These are phyloP conservation scores for Xenentodon cancila DNA, from an alignment of 2,797 vertebrate species.

Conservation along the genomic window DNA sequence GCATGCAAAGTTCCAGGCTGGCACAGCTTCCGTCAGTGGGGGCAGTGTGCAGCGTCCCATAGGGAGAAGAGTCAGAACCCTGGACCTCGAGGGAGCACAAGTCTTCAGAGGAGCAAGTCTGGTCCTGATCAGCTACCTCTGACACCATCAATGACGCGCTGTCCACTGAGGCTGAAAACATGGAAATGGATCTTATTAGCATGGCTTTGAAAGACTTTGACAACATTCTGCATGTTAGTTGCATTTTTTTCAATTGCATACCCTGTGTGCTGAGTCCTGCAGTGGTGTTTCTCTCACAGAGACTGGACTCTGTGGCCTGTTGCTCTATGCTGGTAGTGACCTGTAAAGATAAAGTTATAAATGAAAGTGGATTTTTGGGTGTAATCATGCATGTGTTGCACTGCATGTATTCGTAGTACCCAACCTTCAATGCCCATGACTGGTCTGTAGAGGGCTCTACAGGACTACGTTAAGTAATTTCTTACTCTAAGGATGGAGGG, in stretches of 20 bases:
- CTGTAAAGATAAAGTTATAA: constrained; percentile 53
- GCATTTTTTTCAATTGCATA: constrained; percentile 57
- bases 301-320: constrained; percentile 83
- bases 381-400: background rate
- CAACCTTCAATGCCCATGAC: constrained; percentile 13
- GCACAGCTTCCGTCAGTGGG: constrained; percentile 79
- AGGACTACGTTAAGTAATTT: constrained; percentile 30
- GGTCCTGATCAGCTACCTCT: constrained; percentile 82
- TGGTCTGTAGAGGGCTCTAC: constrained; percentile 65
- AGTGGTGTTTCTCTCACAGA: constrained; percentile 83
- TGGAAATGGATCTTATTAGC: background rate
- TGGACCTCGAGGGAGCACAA: constrained; percentile 89
- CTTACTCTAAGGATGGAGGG: constrained; percentile 7
- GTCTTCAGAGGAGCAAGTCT: constrained; percentile 87
- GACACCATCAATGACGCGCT: constrained; percentile 86
- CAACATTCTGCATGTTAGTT: background rate
- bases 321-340: constrained; percentile 80
- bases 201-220: background rate
- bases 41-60: constrained; percentile 71
- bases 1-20: constrained; percentile 78
- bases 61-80: constrained; percentile 86
- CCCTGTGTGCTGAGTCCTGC: constrained; percentile 90
- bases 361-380: background rate
- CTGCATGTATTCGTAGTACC: no score
- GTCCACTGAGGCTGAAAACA: constrained; percentile 85